Evolutionary conservation across 2,797 vertebrate species (phyloP).

Genomic region (Eupleurogrammus muticus): DNA sequence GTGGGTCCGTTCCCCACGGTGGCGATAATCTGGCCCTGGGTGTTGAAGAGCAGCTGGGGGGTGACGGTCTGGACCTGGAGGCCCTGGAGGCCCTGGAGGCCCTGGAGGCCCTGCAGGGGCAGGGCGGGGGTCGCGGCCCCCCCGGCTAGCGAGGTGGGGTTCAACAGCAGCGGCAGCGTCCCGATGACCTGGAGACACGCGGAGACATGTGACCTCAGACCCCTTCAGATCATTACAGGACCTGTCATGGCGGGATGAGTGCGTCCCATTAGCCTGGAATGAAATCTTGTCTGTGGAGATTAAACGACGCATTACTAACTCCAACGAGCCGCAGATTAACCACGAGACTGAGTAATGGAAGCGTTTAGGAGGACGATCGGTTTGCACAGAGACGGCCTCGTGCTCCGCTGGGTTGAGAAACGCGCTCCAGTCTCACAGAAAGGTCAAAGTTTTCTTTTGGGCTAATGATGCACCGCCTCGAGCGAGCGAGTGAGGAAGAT

Average conservation of each 20-base stretch:
- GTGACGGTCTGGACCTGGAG: conserved; percentile 91
- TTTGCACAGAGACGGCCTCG: conserved; percentile 27
- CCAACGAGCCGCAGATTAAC: conserved; percentile 30
- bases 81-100: conserved; percentile 75
- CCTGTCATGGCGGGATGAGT: not conserved
- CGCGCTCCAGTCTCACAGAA: not conserved
- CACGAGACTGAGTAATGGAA: conserved; percentile 19
- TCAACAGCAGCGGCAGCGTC: conserved; percentile 92
- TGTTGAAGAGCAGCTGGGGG: conserved; percentile 93
- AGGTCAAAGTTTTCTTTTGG: not conserved
- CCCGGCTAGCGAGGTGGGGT: conserved; percentile 86
- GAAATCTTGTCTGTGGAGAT: conserved; percentile 21
- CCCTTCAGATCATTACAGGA: conserved; percentile 3
- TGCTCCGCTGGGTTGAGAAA: conserved; percentile 36
- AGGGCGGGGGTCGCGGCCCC: conserved; percentile 80
- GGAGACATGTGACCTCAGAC: not conserved
- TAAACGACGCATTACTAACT: conserved; percentile 11
- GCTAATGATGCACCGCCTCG: not conserved
- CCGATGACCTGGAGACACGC: conserved; percentile 88
- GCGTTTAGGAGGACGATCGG: conserved; percentile 29
- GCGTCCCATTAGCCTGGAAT: conserved; percentile 6
- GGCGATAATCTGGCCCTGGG: conserved; percentile 96
- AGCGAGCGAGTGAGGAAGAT: not conserved
- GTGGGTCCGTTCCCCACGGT: conserved; percentile 88
- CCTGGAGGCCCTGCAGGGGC: conserved; percentile 40